Base-by-base conservation (phyloP, 2,888 invertebrate genomes). In the Meandrusa payeni region DNA sequence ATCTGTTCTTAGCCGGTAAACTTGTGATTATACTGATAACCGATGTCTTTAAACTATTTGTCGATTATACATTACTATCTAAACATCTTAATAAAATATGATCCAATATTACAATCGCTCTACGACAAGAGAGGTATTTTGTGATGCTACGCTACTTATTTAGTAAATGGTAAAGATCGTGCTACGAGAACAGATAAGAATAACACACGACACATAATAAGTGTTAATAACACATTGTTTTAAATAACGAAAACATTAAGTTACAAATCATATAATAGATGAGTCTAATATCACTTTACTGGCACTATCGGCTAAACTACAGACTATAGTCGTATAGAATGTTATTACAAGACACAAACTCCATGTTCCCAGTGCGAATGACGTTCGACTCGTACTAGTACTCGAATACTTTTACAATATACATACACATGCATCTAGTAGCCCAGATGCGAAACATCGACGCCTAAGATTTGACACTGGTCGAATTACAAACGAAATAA, bases 401-500 rank as follows among this genome's bases (percentile, higher is more conserved):
- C 11, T 27, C 10, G 36, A n/a, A 44, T 15, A 37, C 34, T 41
- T n/a, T 41, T 46, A 43, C 41, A 43, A 27, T 45, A 41, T 46
- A 61, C 67, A 67, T 54, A 64, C 61, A 66, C 57, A 71, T 67
- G 73, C 64, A 75, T 69, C 62, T 69, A 74, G 76, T 78, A 77
- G 76, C 76, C 74, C 73, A 75, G 60, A 66, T 64, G 69, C 66
- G 62, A 43, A 34, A 41, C 29, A 36, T 20, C 23, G 23, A 36
- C 67, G 70, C 69, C 73, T 76, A 72, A 75, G 64, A 75, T 81
- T 82, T 83, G 82, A 82, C 80, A 82, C 81, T 76, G 81, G 76
- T 78, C 76, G 77, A 76, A 80, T 78, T 77, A 79, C 63, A 76
- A 78, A 83, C 70, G 61, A 79, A 85, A 85, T 82, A 85, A 83